These are phyloP conservation scores for Nothocercus julius DNA, from an alignment of 2,113 vertebrate genomes.

Conservation along the genomic window DNA sequence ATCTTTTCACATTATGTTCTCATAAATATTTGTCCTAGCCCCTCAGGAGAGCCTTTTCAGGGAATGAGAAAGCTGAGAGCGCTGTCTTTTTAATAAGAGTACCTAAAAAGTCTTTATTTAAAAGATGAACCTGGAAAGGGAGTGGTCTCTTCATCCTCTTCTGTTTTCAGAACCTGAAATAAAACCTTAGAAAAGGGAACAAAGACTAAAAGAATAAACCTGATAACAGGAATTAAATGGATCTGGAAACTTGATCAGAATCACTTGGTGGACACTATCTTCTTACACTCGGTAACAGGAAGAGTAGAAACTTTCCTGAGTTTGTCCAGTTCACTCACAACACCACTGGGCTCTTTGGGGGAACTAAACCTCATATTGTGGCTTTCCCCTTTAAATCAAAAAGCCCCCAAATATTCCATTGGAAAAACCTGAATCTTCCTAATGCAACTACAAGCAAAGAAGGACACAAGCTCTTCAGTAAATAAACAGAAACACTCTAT, in stretches of 20 bases:
- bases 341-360: conserved; percentile 28
- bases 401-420: conserved; percentile 54
- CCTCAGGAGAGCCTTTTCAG: not conserved
- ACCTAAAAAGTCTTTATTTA: not conserved
- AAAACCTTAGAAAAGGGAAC: not conserved
- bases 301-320: conserved; percentile 52
- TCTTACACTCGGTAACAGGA: not conserved
- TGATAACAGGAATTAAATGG: not conserved
- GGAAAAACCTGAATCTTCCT: conserved; percentile 44
- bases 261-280: not conserved
- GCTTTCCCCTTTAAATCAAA: conserved; percentile 52
- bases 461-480: not conserved
- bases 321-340: conserved; percentile 1
- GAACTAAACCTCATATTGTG: conserved; percentile 36
- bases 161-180: not conserved
- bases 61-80: not conserved
- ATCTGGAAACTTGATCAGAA: not conserved
- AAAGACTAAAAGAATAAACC: not conserved
- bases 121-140: not conserved
- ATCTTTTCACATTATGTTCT: not conserved
- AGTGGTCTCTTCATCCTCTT: not conserved
- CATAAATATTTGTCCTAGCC: not conserved
- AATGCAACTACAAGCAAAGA: not conserved
- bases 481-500: not conserved
- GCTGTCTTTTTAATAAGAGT: not conserved